Conservation (phyloP, 2,113 vertebrate species). For the Ceyx margarethae region DNA sequence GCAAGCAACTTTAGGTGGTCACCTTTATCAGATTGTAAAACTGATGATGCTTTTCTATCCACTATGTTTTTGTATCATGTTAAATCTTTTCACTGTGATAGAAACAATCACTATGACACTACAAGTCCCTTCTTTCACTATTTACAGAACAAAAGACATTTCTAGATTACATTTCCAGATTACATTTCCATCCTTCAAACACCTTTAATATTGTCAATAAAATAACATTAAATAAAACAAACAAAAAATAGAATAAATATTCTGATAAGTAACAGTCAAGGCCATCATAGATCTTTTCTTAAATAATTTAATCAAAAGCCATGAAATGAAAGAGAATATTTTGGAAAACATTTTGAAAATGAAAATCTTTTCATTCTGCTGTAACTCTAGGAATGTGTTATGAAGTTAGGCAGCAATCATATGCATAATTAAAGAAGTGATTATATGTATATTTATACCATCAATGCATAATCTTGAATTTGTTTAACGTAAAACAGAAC, state of each 20-base stretch:
- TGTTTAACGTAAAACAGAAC: conserved; percentile 73
- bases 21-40: neutral
- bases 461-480: conserved; percentile 68
- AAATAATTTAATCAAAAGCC: conserved; percentile 1
- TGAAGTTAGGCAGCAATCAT: conserved; percentile 68
- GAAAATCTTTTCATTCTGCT: conserved; percentile 61
- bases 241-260: neutral
- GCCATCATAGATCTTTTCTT: neutral
- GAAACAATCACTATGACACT: neutral
- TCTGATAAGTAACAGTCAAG: conserved; percentile 29
- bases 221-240: conserved; percentile 32
- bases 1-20: neutral
- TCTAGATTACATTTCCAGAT: conserved; percentile 2
- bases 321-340: conserved; percentile 38
- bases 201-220: conserved; percentile 13
- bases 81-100: neutral
- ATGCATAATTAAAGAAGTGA: conserved; percentile 73
- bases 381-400: conserved; percentile 55
- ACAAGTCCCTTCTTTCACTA: neutral
- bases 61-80: neutral
- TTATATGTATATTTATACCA: conserved; percentile 75
- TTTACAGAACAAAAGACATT: conserved; percentile 15
- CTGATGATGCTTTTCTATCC: neutral
- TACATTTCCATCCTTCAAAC: conserved; percentile 22
- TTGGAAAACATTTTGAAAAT: conserved; percentile 58